These are phyloP conservation scores for Magallana nippona DNA, from an alignment of 2,888 invertebrate genomes.

Conservation along the genomic window DNA sequence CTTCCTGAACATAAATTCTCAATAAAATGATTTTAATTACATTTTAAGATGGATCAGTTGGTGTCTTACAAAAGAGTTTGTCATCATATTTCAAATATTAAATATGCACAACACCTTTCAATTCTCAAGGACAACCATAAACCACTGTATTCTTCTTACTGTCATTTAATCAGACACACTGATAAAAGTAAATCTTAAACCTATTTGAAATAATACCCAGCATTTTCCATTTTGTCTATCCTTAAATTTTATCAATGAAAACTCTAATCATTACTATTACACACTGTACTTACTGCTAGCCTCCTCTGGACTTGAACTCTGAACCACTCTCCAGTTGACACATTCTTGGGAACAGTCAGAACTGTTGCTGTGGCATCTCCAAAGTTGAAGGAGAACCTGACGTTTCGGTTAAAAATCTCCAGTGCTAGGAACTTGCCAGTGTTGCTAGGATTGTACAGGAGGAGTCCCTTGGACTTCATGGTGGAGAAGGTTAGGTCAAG, in stretches of 20 bases:
- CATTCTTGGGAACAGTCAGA: slow-evolving; percentile 85
- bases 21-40: neutral
- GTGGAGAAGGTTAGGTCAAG: slow-evolving; percentile 94
- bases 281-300: slow-evolving; percentile 64
- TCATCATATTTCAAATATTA: slow-evolving; percentile 2
- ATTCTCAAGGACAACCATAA: neutral
- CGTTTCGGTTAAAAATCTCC: slow-evolving; percentile 90
- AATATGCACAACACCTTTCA: slow-evolving; percentile 7
- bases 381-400: slow-evolving; percentile 88
- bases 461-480: slow-evolving; percentile 89
- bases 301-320: slow-evolving; percentile 84
- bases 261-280: neutral
- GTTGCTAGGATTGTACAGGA: slow-evolving; percentile 95
- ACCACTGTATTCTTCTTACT: neutral
- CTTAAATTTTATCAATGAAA: too few species aligned
- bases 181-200: neutral
- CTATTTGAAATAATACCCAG: neutral
- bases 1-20: slow-evolving; percentile 14
- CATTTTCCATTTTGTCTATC: neutral
- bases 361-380: slow-evolving; percentile 90
- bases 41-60: neutral
- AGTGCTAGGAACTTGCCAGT: slow-evolving; percentile 92
- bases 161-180: neutral
- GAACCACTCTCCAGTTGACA: slow-evolving; percentile 94
- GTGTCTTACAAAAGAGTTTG: neutral